Base-by-base conservation (phyloP, 2,888 invertebrate genomes). In the Morpho deidamia region DNA sequence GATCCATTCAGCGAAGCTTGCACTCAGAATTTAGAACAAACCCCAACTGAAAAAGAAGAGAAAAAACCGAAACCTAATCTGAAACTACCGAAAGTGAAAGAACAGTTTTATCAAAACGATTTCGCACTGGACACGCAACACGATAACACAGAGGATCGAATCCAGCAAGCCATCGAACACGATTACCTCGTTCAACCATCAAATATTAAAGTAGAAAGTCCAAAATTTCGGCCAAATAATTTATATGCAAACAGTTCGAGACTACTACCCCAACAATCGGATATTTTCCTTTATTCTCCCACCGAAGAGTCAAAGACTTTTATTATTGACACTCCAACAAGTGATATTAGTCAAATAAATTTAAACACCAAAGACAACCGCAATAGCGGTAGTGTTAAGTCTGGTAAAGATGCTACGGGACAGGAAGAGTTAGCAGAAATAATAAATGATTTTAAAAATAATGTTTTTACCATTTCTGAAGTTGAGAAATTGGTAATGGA, bases 391-490 rank as follows among this genome's bases (percentile, higher is more conserved):
- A 85, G 87, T 62, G 64, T 87, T 33, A 89, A 88, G 65, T 87
- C 85, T 8, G 77, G 81, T 0, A 86, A 86, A 63, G 88, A 87
- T 1, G 67, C 83, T 5, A 88, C 84, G 0, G 90, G 90, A 1
- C 94, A 96, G 72, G 95, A 95, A 60, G 96, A 97, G 72, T 87
- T 97, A 55, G 92, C 95, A 3, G 96, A 96, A 83, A 95, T 97
- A 48, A 95, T 97, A 74, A 95, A 94, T 70, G 96, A 96, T 70
- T 96, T 96, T 70, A 96, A 97, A 77, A 96, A 96, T 70, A 96
- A 96, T 71, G 95, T 96, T 3, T 94, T 96, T 63, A 94, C 95
- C 0, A 95, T 97, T 70, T 91, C 93, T 0, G 96, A 96, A 83
- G 95, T 96, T 0, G 96, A 96, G 76, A 92, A 94, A 65, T 85